phyloP scores from a whole-genome alignment of 2,113 vertebrate species.

The Sterna hirundo region DNA sequence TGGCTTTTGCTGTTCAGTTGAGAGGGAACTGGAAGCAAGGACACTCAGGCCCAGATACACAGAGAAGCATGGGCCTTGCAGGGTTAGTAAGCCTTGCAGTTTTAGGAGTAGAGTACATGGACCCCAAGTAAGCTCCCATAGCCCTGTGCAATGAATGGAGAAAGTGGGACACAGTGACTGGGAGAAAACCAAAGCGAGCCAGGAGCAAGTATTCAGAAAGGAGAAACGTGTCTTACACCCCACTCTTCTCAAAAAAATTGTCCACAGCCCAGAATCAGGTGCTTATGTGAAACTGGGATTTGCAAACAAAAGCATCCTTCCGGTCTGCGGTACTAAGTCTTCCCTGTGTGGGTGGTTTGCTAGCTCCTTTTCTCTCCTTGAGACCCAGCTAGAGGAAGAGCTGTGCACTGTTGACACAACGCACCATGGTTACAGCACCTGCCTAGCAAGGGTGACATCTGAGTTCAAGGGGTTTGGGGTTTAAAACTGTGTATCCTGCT shows the following conservation, averaged over 20 bases:
- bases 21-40: slow-evolving; percentile 27
- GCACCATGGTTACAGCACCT: neutral
- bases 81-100: neutral
- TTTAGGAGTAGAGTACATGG: neutral
- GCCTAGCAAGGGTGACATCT: neutral
- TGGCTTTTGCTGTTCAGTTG: slow-evolving; percentile 25
- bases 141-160: neutral
- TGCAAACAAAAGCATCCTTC: neutral
- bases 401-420: neutral
- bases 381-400: neutral
- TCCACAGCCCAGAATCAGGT: neutral
- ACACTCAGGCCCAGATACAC: neutral
- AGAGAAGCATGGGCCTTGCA: neutral
- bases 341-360: neutral
- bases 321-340: neutral
- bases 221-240: neutral
- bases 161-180: neutral
- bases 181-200: neutral
- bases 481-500: neutral
- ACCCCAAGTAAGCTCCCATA: neutral
- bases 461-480: neutral
- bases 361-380: neutral
- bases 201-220: neutral
- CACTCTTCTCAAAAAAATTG: neutral
- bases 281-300: neutral